Evolutionary conservation across 2,888 invertebrate genomes (phyloP), one percentile per base, ranked within the genome.

Genomic region (Agrypnus murinus): DNA sequence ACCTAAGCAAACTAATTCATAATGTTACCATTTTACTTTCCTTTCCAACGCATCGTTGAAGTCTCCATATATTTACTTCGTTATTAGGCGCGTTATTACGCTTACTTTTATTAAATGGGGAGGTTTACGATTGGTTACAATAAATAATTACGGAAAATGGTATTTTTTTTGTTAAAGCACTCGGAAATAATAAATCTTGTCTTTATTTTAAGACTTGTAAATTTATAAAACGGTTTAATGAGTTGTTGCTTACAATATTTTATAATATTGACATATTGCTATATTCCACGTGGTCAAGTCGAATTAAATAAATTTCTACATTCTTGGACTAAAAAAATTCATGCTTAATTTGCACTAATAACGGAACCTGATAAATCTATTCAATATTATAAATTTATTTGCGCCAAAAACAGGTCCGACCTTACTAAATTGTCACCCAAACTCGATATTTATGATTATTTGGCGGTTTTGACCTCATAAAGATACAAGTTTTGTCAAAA

Each of bases 21-120:
- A 55, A 43, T 0, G 34, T 25, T 25, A 36, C 36, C 1, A 0
- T 1, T 12, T 34, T 10, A 36, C 36, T 55, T 55, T 55, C 3
- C 55, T 55, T 34, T 55, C 55, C 2, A 55, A 36, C 36, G 17
- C 19, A 55, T 36, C 55, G 55, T 55, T 55, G 38, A 55, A 55
- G 6, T 55, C 55, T 15, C 55, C n/a, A 4, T 14, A 15, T 3
- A 14, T 15, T 6, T 6, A 43, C 15, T 43, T 14, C 4, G 38
- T 10, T n/a, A n/a, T n/a, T n/a, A n/a, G n/a, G n/a, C n/a, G n/a
- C n/a, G n/a, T n/a, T n/a, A n/a, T n/a, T n/a, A n/a, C n/a, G n/a
- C n/a, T n/a, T n/a, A n/a, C n/a, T n/a, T n/a, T n/a, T n/a, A 19
- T 50, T 25, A 19, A 48, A 1, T 25, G 25, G 19, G 0, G 5